Evolutionary conservation across 2,888 invertebrate genomes (phyloP), one percentile per base, ranked within the genome.

Genomic region (Leucozona laternaria): DNA sequence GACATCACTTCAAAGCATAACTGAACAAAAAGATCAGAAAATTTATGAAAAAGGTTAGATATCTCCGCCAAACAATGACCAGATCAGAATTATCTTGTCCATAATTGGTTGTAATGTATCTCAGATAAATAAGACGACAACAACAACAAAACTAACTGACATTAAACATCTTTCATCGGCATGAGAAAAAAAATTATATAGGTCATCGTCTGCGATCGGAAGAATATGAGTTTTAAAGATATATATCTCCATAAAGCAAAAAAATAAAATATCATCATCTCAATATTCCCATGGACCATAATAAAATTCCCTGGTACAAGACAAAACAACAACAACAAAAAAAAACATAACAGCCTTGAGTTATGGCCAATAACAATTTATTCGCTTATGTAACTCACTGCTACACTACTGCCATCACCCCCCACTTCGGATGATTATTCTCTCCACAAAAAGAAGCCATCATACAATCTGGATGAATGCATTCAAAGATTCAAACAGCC

Each of bases 341-440:
- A 55, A 37, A 71, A 55, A 37, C 53, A 34, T 68, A 43, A 45
- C 75, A 83, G 66, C 87, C 87, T 76, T 83, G 87, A 87, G 83
- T 87, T 87, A 87, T 79, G 87, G 57, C 79, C 87, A 87, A 83
- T 83, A 79, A 87, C 64, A 83, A 72, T 87, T 87, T 83, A 79
- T 87, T 57, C 28, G 75, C 78, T 86, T 86, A 86, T 81, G 72
- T 77, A 85, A 85, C 77, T 68, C 64, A 66, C 31, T 5, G 25
- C 25, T 20, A 31, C 45, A 11, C 25, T 20, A 31, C 48, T 20
- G 20, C 15, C 28, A 22, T 53, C 62, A 31, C 68, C 45, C 62
- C 22, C 68, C 45, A 34, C 60, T 73, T 62, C 43, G 45, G 25
- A 34, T 70, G 70, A 70, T 53, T 28, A 53, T 28, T 53, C n/a